A percentile compares a stretch with the other conserved stretches of the same genome.
These are phyloP conservation scores for Andrena hattorfiana DNA, from an alignment of 2,888 invertebrate genomes.

Conservation along the genomic window DNA sequence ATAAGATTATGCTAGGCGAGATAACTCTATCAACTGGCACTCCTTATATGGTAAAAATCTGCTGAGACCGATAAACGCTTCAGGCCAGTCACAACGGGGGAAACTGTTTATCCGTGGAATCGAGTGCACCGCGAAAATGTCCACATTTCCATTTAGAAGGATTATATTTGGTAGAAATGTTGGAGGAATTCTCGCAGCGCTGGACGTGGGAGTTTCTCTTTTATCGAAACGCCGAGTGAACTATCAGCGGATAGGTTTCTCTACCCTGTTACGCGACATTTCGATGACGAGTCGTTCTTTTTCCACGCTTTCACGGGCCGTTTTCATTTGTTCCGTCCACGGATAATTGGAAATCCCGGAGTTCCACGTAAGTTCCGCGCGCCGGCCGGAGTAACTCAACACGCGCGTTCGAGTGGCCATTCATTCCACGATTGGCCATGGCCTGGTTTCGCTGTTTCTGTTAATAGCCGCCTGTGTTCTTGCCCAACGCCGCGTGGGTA, in stretches of 20 bases:
- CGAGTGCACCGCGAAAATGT: neutral
- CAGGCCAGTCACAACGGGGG: neutral
- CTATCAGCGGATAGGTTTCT: constrained; percentile 15
- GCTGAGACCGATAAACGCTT: neutral
- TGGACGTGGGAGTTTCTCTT: neutral
- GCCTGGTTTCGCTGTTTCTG: constrained; percentile 59
- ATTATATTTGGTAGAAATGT: neutral
- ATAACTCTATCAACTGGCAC: constrained; percentile 57
- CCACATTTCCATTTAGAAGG: neutral
- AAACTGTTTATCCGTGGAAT: neutral
- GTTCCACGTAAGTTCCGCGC: constrained; percentile 7
- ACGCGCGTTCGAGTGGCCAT: constrained; percentile 53
- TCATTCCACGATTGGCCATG: constrained; percentile 61
- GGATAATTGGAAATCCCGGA: constrained; percentile 28
- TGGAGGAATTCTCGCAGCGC: neutral
- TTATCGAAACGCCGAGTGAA: neutral
- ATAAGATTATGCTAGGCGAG: constrained; percentile 67
- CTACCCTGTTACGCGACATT: constrained; percentile 21
- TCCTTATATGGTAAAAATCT: constrained; percentile 45
- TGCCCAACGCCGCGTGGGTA: constrained; percentile 30
- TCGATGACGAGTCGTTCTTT: constrained; percentile 10
- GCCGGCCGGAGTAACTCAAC: constrained; percentile 1
- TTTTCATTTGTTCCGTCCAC: constrained; percentile 10
- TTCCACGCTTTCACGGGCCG: constrained; percentile 32
- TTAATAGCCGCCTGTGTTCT: constrained; percentile 39